Percentiles rank a stretch among this genome's conserved stretches.
phyloP scores from a whole-genome alignment of 2,888 invertebrate genomes.

The Odontomyia ornata region DNA sequence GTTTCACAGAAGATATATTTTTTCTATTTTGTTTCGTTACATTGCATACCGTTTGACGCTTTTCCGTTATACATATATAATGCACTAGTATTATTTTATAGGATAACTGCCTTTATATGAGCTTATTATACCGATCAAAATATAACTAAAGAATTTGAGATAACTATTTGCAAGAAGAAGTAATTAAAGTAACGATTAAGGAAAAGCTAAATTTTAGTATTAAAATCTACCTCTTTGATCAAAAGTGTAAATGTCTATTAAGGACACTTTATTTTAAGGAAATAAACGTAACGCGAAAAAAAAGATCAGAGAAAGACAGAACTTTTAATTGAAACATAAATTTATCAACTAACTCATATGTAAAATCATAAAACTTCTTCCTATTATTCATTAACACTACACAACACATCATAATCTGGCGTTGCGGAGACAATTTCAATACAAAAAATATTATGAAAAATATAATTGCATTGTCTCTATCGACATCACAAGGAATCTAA shows the following conservation, averaged over 20 bases:
- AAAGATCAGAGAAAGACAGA: neutral
- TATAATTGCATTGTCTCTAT: slow-evolving; percentile 13
- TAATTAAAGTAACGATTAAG: neutral
- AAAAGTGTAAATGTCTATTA: slow-evolving; percentile 24
- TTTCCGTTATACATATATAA: too few relatives aligned
- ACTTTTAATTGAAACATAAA: neutral
- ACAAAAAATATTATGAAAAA: neutral
- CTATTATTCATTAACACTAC: too few relatives aligned
- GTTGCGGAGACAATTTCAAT: neutral
- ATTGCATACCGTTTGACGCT: too few relatives aligned
- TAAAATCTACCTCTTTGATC: neutral
- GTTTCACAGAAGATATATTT: too few relatives aligned
- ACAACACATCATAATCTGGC: neutral
- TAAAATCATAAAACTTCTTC: too few relatives aligned
- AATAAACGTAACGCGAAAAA: neutral
- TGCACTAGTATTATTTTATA: too few relatives aligned
- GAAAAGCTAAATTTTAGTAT: neutral
- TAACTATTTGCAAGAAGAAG: neutral
- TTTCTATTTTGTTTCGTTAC: too few relatives aligned
- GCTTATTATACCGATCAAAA: neutral
- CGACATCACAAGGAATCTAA: slow-evolving; percentile 24
- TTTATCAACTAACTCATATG: neutral
- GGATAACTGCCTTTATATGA: neutral
- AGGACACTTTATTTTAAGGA: slow-evolving; percentile 12
- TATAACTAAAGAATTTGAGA: neutral